A percentile compares a stretch with the other conserved stretches of the same genome.
Evolutionary conservation across 2,888 invertebrate genomes (phyloP).

Genomic region (Limnephilus lunatus): DNA sequence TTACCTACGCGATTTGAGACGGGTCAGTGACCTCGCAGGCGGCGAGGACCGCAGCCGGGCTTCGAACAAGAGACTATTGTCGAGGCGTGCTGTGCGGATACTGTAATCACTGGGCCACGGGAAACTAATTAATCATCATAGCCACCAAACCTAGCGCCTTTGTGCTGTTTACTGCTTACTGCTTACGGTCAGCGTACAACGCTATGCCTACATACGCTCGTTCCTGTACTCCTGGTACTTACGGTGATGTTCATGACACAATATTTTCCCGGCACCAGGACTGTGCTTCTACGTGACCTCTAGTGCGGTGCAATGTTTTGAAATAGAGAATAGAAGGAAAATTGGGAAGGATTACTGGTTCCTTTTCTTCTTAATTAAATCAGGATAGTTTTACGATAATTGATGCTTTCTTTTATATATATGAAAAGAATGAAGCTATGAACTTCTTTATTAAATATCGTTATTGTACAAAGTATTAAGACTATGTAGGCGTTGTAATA

Average conservation of each 20-base stretch:
- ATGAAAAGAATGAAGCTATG: background rate
- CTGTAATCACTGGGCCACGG: conserved; percentile 62
- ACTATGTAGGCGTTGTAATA: background rate
- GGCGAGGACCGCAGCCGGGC: background rate
- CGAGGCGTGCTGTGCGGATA: conserved; percentile 58
- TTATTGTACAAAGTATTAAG: background rate
- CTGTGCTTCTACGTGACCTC: background rate
- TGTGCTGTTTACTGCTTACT: conserved; percentile 22
- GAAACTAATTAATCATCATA: conserved; percentile 62
- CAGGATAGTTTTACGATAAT: background rate
- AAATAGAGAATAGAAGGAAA: background rate
- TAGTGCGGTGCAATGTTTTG: background rate
- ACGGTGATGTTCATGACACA: background rate
- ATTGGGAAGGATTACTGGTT: background rate
- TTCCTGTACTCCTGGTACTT: background rate
- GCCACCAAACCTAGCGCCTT: conserved; percentile 55
- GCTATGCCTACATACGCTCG: background rate
- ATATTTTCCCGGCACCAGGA: background rate
- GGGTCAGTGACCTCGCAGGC: conserved; percentile 30
- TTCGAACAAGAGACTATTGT: background rate
- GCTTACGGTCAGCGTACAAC: background rate
- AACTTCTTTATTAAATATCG: too few relatives aligned
- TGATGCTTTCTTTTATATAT: background rate
- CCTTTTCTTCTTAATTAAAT: conserved; percentile 28
- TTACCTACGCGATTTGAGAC: conserved; percentile 31